Evolutionary conservation across 2,888 invertebrate genomes (phyloP), one percentile per base, ranked within the genome.

Genomic region (Heliconius charithonia): DNA sequence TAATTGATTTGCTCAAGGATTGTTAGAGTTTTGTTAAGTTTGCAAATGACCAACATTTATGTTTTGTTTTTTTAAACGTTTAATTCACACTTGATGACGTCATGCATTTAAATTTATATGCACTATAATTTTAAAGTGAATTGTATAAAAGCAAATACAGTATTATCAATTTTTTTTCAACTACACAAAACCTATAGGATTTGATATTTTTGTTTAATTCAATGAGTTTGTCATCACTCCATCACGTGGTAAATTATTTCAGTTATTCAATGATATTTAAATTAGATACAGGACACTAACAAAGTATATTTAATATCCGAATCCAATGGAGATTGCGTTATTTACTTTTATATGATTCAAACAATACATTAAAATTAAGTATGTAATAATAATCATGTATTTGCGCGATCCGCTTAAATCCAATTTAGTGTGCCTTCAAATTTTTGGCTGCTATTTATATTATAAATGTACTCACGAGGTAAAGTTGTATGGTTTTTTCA

Each of bases 401-500:
- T 81, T 75, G 78, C 70, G 76, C 79, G 78, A 80, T 81, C 81
- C 82, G 80, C 62, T 67, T 70, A 78, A 79, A 75, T 83, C 81
- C 76, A 83, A 79, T 80, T 85, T 85, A 85, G 86, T 87, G 91
- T 93, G 93, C 92, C 93, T 93, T 93, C 86, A 81, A 82, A 85
- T 63, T 87, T 72, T 90, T 87, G 87, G 90, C 90, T 89, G 86
- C 86, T 78, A 79, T 83, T 80, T 82, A 56, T 72, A 72, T 56
- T 72, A 72, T 83, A 81, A 83, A 86, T 88, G 86, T 89, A 88
- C 89, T 88, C 88, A 88, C 87, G 82, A 83, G 87, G 86, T 89
- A 89, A 90, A 89, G 90, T 90, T 88, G 88, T 88, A 88, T 88
- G 84, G 88, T 89, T 90, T 90, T 59, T 93, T 91, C 90, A 91